Evolutionary conservation across 2,888 invertebrate species (phyloP).

Genomic region (Acronicta alni): DNA sequence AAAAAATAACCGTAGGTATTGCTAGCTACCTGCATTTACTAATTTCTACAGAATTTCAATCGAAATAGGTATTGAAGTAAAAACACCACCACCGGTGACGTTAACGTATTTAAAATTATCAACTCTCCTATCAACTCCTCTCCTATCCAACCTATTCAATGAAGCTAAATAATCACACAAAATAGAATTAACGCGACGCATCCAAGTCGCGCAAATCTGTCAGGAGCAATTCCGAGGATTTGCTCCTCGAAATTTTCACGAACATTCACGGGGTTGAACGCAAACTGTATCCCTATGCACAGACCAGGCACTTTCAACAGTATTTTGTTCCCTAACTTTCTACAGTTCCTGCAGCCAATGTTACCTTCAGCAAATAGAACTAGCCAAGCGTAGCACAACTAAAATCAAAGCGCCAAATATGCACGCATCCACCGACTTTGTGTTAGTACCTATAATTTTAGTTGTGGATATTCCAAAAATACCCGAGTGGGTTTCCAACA

Average conservation of each 20-base stretch:
- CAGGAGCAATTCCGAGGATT: constrained; percentile 20
- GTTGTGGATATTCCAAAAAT: constrained; percentile 23
- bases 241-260: constrained; percentile 39
- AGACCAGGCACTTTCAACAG: constrained; percentile 34
- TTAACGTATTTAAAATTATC: neutral
- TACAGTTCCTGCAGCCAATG: constrained; percentile 27
- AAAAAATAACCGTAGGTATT: too few relatives aligned
- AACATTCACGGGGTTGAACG: constrained; percentile 40
- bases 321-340: constrained; percentile 41
- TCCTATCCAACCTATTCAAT: too few relatives aligned
- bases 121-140: too few relatives aligned
- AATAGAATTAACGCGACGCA: constrained; percentile 35
- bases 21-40: too few relatives aligned
- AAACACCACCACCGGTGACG: neutral
- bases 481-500: constrained; percentile 26
- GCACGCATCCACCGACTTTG: constrained; percentile 20
- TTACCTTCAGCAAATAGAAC: constrained; percentile 45
- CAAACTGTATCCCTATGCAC: constrained; percentile 28
- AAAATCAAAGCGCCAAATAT: constrained; percentile 38
- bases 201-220: constrained; percentile 30
- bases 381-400: constrained; percentile 18
- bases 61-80: too few relatives aligned
- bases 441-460: constrained; percentile 23
- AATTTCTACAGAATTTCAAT: too few relatives aligned
- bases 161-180: constrained; percentile 14